A percentile compares a stretch with the other conserved stretches of the same genome.
phyloP scores from a whole-genome alignment of 2,797 vertebrate species.

The Catostomus latipinnis region DNA sequence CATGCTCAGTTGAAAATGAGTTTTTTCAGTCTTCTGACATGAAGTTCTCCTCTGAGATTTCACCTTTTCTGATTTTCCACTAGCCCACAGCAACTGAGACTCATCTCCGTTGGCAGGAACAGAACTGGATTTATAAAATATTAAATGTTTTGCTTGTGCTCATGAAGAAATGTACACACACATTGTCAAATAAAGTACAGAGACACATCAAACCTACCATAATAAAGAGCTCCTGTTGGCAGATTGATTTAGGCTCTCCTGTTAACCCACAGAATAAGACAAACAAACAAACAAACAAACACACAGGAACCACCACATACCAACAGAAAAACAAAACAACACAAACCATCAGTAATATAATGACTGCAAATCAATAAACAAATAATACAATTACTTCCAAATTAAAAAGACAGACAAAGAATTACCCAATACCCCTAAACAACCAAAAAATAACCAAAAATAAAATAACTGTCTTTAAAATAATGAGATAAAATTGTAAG shows the following conservation, averaged over 20 bases:
- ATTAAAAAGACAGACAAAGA: conserved; percentile 10
- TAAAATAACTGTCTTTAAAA: conserved; percentile 4
- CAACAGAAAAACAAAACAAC: conserved; percentile 55
- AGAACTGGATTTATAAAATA: conserved; percentile 63
- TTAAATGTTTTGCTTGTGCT: conserved; percentile 1
- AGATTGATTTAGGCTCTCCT: conserved; percentile 74
- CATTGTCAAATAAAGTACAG: background rate
- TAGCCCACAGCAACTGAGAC: conserved; percentile 70
- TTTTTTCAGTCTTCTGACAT: conserved; percentile 83
- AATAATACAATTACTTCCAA: background rate
- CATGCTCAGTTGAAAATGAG: conserved; percentile 90
- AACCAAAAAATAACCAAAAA: conserved; percentile 15
- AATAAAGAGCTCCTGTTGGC: conserved; percentile 72
- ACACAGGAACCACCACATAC: conserved; percentile 48
- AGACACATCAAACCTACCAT: conserved; percentile 70
- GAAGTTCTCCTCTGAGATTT: conserved; percentile 86
- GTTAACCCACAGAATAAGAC: conserved; percentile 53
- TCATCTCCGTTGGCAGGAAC: conserved; percentile 75
- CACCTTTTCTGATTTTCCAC: conserved; percentile 84
- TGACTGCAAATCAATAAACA: conserved; percentile 25
- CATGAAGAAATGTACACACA: background rate
- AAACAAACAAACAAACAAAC: conserved; percentile 54
- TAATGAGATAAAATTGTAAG: conserved; percentile 10
- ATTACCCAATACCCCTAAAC: background rate
- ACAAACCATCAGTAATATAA: conserved; percentile 52